Evolutionary conservation across 2,797 vertebrate species (phyloP).

Genomic region (Pogoniulus pusillus): DNA sequence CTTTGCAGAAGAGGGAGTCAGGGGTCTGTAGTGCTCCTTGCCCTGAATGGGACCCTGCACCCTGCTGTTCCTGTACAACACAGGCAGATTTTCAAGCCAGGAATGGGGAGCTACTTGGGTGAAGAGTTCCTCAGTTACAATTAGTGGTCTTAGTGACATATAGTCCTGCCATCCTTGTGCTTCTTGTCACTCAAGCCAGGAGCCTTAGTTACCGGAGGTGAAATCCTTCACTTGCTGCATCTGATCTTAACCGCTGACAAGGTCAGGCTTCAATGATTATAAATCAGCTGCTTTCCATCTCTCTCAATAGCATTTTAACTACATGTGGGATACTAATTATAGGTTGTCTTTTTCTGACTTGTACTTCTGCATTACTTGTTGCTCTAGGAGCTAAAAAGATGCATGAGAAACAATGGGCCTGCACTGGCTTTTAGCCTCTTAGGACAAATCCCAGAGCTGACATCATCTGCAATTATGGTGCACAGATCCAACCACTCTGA

Average conservation of each 20-base stretch:
- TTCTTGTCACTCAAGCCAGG: neutral
- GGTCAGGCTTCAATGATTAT: neutral
- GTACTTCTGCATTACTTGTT: constrained; percentile 35
- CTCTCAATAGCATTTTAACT: neutral
- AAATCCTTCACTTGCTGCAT: neutral
- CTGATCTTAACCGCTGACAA: neutral
- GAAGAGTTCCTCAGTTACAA: neutral
- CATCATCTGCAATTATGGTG: constrained; percentile 64
- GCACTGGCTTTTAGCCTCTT: constrained; percentile 42
- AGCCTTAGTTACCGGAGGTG: neutral
- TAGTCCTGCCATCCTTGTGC: neutral
- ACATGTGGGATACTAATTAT: constrained; percentile 36
- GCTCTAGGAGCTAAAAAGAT: constrained; percentile 47
- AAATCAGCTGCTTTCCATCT: neutral
- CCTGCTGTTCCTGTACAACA: neutral
- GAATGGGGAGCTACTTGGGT: neutral
- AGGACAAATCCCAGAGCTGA: constrained; percentile 59
- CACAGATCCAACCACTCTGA: constrained; percentile 39
- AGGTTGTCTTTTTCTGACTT: constrained; percentile 11
- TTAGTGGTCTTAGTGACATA: neutral
- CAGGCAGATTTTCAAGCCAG: neutral
- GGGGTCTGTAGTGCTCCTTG: neutral
- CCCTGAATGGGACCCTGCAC: neutral
- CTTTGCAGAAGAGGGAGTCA: neutral
- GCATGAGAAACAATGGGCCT: constrained; percentile 16